phyloP scores from a whole-genome alignment of 2,113 vertebrate species.

The Triplophysa tibetana region DNA sequence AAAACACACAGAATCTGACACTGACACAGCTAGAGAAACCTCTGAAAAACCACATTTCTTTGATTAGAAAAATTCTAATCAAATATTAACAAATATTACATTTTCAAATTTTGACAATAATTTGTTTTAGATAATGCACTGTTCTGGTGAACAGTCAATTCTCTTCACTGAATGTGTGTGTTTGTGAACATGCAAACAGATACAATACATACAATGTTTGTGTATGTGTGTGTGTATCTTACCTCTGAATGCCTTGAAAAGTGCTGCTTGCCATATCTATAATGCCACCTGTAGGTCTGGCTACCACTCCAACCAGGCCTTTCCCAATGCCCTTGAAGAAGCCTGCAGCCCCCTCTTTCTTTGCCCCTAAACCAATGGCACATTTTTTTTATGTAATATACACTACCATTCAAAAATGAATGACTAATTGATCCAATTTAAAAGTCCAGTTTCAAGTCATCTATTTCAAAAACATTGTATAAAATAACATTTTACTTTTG shows the following conservation, averaged over 20 bases:
- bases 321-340: slow-evolving; percentile 99
- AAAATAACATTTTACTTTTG: too few relatives aligned
- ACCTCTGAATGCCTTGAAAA: slow-evolving; percentile 98
- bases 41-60: background rate
- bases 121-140: too few relatives aligned
- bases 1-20: slow-evolving; percentile 8
- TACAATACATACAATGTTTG: background rate
- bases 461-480: too few relatives aligned
- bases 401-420: too few relatives aligned
- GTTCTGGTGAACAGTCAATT: too few relatives aligned
- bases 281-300: slow-evolving; percentile 90
- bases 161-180: background rate
- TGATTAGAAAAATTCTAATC: background rate
- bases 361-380: slow-evolving; percentile 80
- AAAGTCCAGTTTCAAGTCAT: too few relatives aligned
- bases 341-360: slow-evolving; percentile 92
- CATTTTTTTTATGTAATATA: background rate
- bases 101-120: background rate
- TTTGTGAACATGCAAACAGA: background rate
- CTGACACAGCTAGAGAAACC: background rate
- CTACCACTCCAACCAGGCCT: slow-evolving; percentile 92
- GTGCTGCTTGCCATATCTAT: slow-evolving; percentile 98
- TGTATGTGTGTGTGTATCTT: slow-evolving; percentile 19
- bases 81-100: background rate
- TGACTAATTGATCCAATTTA: too few relatives aligned